These are phyloP conservation scores for Hypena proboscidalis DNA, from an alignment of 2,888 invertebrate species.

Conservation along the genomic window DNA sequence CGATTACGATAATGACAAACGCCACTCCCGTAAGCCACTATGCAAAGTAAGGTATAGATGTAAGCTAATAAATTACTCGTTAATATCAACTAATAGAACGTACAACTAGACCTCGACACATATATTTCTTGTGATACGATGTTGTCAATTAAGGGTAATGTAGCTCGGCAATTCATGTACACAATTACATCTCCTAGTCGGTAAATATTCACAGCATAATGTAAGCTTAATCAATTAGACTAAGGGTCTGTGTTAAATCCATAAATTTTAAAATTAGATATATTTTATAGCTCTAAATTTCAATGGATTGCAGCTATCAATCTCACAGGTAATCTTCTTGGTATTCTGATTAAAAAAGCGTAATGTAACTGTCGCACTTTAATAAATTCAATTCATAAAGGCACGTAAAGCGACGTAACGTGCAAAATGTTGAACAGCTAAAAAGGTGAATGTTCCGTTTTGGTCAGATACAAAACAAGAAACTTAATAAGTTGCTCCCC, in stretches of 20 bases:
- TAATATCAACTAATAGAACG: background rate
- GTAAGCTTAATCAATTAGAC: no score
- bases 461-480: conserved; percentile 52
- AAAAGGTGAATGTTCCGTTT: conserved; percentile 46
- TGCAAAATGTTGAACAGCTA: conserved; percentile 31
- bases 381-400: no score
- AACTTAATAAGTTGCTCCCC: conserved; percentile 55
- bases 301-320: no score
- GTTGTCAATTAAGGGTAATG: conserved; percentile 6
- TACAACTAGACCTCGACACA: conserved; percentile 1
- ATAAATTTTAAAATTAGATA: no score
- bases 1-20: background rate
- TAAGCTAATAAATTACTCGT: background rate
- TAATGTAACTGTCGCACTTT: no score
- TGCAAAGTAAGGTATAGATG: background rate
- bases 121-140: background rate
- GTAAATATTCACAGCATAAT: no score
- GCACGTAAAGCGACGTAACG: conserved; percentile 12
- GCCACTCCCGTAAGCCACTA: background rate
- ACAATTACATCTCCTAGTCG: no score
- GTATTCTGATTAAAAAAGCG: no score
- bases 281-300: no score
- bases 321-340: no score
- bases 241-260: no score
- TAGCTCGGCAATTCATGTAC: no score